A percentile compares a stretch with the other conserved stretches of the same genome.
Conservation (phyloP, 2,113 vertebrate genomes). For the Lepisosteus osseus region DNA sequence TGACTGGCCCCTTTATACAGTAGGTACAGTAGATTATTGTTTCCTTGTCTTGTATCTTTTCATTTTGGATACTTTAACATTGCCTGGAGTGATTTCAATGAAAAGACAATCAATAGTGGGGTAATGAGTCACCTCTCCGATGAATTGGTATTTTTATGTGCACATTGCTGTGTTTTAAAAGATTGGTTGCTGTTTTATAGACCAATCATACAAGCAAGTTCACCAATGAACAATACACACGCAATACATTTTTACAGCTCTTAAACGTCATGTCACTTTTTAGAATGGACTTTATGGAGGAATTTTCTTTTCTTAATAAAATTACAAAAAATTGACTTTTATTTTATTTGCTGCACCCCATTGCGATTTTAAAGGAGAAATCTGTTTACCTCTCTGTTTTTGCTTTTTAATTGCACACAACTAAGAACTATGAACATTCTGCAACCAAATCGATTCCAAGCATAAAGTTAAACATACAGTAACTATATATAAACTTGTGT, state of each 20-base stretch:
- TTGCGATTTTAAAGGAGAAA: neutral
- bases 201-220: slow-evolving; percentile 19
- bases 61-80: slow-evolving; percentile 38
- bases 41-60: slow-evolving; percentile 27
- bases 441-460: neutral
- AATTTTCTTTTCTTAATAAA: neutral
- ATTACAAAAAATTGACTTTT: too few relatives aligned
- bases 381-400: neutral
- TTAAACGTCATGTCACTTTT: neutral
- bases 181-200: slow-evolving; percentile 22
- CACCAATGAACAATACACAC: neutral
- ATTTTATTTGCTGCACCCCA: too few relatives aligned
- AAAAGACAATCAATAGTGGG: slow-evolving; percentile 36
- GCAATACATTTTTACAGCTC: slow-evolving; percentile 26
- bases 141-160: slow-evolving; percentile 24
- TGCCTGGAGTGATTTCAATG: slow-evolving; percentile 30
- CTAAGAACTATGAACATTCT: neutral
- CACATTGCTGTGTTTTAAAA: slow-evolving; percentile 22
- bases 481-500: neutral
- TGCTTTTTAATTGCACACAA: neutral
- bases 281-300: neutral
- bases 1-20: neutral
- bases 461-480: neutral
- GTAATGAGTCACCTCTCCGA: slow-evolving; percentile 44
- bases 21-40: neutral